Conservation (phyloP, 2,888 invertebrate species). For the Antheraea yamamai region DNA sequence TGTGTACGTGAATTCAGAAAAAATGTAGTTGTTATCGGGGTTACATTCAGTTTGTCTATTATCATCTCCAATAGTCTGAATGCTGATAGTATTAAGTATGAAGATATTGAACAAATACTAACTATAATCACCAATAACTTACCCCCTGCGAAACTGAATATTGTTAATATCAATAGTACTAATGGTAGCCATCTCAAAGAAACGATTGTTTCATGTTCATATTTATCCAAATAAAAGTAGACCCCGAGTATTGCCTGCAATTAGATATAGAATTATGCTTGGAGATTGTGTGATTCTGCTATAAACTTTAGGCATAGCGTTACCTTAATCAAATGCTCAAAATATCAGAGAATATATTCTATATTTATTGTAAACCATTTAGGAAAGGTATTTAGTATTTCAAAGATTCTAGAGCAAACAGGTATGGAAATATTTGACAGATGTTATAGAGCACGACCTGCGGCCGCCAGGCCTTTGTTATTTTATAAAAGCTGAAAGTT, state of each 20-base stretch:
- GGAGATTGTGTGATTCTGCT: background rate
- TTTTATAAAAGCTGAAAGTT: no score
- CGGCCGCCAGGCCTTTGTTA: no score
- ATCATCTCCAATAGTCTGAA: background rate
- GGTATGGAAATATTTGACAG: no score
- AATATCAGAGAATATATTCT: no score
- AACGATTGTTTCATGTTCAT: background rate
- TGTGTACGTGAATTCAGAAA: no score
- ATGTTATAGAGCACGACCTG: no score
- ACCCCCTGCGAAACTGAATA: conserved; percentile 16
- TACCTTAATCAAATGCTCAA: background rate
- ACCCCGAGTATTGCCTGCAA: conserved; percentile 16
- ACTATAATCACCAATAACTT: background rate
- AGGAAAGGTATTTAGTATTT: no score
- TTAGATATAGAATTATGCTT: background rate
- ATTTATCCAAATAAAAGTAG: conserved; percentile 23
- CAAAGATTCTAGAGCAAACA: no score
- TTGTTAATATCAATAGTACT: background rate
- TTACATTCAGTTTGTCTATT: no score
- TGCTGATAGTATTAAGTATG: background rate
- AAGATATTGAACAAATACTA: background rate
- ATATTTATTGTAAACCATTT: no score
- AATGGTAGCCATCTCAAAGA: conserved; percentile 15
- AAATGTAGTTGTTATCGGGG: no score
- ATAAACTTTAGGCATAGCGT: no score